Conservation (phyloP, 2,888 invertebrate genomes). For the Himalopsyche kuldschensis region DNA sequence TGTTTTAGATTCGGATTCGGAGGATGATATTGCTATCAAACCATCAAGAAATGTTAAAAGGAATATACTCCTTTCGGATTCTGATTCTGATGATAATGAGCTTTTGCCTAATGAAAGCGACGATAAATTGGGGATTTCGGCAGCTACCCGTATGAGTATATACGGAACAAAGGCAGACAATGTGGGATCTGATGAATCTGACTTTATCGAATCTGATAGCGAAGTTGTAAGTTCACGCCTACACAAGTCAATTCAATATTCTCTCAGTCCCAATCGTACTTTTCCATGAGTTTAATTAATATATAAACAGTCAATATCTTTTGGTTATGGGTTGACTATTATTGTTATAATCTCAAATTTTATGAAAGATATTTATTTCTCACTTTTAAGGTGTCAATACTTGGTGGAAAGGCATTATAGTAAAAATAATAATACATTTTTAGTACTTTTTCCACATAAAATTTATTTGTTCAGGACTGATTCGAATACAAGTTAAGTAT, state of each 20-base stretch:
- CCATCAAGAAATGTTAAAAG: slow-evolving; percentile 13
- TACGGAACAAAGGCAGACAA: slow-evolving; percentile 53
- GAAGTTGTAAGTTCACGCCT: slow-evolving; percentile 41
- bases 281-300: too few relatives aligned
- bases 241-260: neutral
- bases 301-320: too few relatives aligned
- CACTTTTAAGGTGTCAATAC: too few relatives aligned
- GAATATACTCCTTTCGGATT: slow-evolving; percentile 12
- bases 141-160: slow-evolving; percentile 57
- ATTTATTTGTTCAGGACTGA: too few relatives aligned
- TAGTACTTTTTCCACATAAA: too few relatives aligned
- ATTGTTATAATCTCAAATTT: neutral
- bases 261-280: neutral
- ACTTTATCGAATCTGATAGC: slow-evolving; percentile 55
- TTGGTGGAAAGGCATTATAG: too few relatives aligned
- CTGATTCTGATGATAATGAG: slow-evolving; percentile 8
- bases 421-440: too few relatives aligned
- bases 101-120: neutral
- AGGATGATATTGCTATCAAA: slow-evolving; percentile 9
- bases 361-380: neutral
- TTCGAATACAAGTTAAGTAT: too few relatives aligned
- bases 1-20: slow-evolving; percentile 11
- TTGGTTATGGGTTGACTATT: too few relatives aligned
- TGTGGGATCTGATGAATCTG: slow-evolving; percentile 53
- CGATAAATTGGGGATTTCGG: slow-evolving; percentile 52